phyloP scores from a whole-genome alignment of 2,888 invertebrate genomes.

The Folsomia manolachei region DNA sequence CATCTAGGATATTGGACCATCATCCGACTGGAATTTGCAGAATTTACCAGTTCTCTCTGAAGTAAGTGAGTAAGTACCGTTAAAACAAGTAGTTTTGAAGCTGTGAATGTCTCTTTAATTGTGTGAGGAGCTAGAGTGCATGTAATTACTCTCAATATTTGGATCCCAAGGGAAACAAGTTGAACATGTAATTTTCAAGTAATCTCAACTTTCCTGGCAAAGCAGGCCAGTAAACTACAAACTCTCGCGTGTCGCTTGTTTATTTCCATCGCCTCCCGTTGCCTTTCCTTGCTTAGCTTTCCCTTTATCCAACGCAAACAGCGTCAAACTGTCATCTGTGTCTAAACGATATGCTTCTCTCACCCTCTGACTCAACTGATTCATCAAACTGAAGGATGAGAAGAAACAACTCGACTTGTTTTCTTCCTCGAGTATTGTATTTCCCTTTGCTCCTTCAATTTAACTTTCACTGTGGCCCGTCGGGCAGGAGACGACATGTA shows the following conservation, averaged over 20 bases:
- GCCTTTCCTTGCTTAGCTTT: neutral
- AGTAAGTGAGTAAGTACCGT: neutral
- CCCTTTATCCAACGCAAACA: conserved; percentile 4
- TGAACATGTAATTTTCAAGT: conserved; percentile 17
- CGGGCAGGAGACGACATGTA: neutral
- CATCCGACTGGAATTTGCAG: too few relatives aligned
- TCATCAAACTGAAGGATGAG: conserved; percentile 18
- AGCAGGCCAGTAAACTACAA: neutral
- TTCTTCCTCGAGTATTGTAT: neutral
- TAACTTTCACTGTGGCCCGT: neutral
- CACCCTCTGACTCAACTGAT: conserved; percentile 3
- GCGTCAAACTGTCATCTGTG: conserved; percentile 24
- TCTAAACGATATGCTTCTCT: conserved; percentile 13
- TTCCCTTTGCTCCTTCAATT: neutral
- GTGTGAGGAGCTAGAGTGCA: conserved; percentile 25
- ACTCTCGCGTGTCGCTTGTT: neutral
- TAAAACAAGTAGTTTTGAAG: conserved; percentile 14
- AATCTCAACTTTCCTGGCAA: conserved; percentile 21
- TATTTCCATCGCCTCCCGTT: neutral
- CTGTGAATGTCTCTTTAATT: conserved; percentile 22
- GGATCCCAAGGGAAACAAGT: conserved; percentile 10
- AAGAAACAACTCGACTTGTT: conserved; percentile 6
- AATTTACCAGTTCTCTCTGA: too few relatives aligned
- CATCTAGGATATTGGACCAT: too few relatives aligned
- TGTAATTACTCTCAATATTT: conserved; percentile 24